Conservation (phyloP, 2,113 vertebrate genomes). For the Malaclemys terrapin region DNA sequence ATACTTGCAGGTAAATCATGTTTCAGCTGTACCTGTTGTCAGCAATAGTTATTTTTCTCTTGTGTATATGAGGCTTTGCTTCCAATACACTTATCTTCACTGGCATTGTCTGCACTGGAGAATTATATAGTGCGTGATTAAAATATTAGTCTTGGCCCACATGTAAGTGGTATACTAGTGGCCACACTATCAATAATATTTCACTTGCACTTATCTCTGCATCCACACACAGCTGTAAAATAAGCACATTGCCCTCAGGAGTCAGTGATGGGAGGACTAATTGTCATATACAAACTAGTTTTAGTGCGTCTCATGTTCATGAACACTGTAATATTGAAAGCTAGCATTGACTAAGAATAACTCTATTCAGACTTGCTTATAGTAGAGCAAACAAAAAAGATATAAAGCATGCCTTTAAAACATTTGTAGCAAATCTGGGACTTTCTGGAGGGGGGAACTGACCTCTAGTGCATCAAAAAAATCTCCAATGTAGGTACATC, state of each 20-base stretch:
- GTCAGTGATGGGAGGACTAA: neutral
- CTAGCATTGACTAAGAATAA: neutral
- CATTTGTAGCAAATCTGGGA: neutral
- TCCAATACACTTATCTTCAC: neutral
- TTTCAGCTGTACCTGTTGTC: neutral
- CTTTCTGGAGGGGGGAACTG: neutral
- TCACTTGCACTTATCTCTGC: neutral
- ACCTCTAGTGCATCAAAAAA: neutral
- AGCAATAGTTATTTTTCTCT: neutral
- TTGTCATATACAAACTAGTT: neutral
- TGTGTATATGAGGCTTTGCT: neutral
- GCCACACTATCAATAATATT: neutral
- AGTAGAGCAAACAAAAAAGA: neutral
- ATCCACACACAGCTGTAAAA: neutral
- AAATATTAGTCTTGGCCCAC: neutral
- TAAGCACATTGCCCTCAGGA: neutral
- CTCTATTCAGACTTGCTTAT: neutral
- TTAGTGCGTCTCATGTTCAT: neutral
- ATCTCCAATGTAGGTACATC: neutral
- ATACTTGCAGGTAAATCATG: neutral
- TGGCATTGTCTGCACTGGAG: neutral
- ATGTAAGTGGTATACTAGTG: neutral
- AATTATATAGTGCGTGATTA: neutral
- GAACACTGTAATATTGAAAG: neutral
- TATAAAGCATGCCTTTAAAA: neutral